Evolutionary conservation across 2,797 vertebrate genomes (phyloP), one percentile per base, ranked within the genome.

Genomic region (Intellagama lesueurii): DNA sequence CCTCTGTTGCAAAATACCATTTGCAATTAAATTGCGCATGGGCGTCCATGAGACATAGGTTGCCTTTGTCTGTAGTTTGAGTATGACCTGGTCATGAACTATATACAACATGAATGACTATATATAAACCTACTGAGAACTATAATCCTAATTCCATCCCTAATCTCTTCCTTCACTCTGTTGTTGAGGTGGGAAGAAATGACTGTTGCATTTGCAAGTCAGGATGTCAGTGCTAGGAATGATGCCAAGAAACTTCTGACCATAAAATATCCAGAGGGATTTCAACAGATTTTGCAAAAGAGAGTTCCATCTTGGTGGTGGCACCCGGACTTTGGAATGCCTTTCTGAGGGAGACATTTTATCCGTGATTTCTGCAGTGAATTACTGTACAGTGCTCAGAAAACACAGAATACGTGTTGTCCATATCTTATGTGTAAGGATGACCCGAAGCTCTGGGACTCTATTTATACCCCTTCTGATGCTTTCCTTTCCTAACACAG

Each of bases 51-150:
- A 49, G 89, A 60, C 90, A 86, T 80, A 91, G 0, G 83, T 88
- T 92, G 83, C 0, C 0, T 90, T 94, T 92, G 85, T 86, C 89
- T 90, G 91, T 0, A 19, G 91, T 90, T 88, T 92, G 92, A 94
- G 4, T 0, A 86, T 87, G 89, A 92, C 88, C 87, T 92, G 68
- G 22, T 83, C 19, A 1, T 95, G 93, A 95, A 91, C 88, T 93
- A 89, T 93, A 52, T 3, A 1, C 86, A 84, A 92, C 91, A 66
- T 26, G 11, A 86, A 91, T 92, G 81, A 64, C 30, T 90, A 81
- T 64, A 19, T 32, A n/a, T 64, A 75, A 89, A 64, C 40, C 0
- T 0, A 0, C 3, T 0, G 0, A 90, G 87, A 91, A 60, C 78
- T 0, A 0, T n/a, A 80, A 16, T 90, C 17, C 83, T 64, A 40